Conservation (phyloP, 1,140 invertebrate species). For the Anagrus nilaparvatae region DNA sequence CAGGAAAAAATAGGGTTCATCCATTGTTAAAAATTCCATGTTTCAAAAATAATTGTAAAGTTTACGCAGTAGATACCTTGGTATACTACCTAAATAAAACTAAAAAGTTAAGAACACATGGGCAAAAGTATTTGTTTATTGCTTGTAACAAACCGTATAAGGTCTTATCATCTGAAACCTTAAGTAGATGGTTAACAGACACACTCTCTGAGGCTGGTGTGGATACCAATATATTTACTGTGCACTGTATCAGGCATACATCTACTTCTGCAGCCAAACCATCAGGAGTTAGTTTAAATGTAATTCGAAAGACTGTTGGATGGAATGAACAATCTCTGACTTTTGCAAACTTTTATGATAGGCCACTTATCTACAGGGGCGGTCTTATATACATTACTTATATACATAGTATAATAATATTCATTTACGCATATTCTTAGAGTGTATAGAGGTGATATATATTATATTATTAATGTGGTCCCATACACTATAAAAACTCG, state of each 20-base stretch:
- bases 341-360: slow-evolving; percentile 22
- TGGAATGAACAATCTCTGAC: slow-evolving; percentile 18
- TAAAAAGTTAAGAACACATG: background rate
- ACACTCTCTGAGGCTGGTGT: slow-evolving; percentile 13
- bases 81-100: background rate
- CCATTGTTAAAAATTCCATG: background rate
- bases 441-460: too few relatives aligned
- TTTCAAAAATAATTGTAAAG: background rate
- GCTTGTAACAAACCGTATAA: slow-evolving; percentile 17
- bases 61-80: background rate
- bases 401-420: too few relatives aligned
- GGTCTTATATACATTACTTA: too few relatives aligned
- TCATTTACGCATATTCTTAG: too few relatives aligned
- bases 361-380: too few relatives aligned
- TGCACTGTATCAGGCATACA: slow-evolving; percentile 20
- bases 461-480: too few relatives aligned
- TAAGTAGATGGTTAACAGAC: slow-evolving; percentile 19
- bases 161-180: slow-evolving; percentile 15
- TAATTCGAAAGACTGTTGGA: slow-evolving; percentile 18
- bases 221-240: slow-evolving; percentile 15
- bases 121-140: slow-evolving; percentile 2
- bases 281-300: slow-evolving; percentile 17
- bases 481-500: too few relatives aligned
- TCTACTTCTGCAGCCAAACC: slow-evolving; percentile 17
- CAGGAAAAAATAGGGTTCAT: background rate